These are phyloP conservation scores for Pardalotus punctatus DNA, from an alignment of 2,113 vertebrate genomes.

Conservation along the genomic window DNA sequence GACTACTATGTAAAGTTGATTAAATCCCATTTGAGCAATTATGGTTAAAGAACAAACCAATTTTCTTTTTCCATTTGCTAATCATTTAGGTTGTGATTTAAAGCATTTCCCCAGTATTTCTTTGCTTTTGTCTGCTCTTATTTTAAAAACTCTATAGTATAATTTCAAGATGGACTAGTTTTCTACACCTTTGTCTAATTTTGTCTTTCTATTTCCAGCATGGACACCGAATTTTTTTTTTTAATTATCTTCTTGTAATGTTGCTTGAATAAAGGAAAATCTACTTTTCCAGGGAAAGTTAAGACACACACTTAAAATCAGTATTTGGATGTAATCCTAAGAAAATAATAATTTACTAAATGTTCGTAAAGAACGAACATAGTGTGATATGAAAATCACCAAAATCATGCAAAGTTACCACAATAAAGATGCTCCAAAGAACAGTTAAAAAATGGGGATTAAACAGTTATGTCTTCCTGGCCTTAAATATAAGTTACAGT, in stretches of 20 bases:
- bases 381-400: neutral
- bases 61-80: neutral
- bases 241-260: neutral
- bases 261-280: neutral
- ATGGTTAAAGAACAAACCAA: neutral
- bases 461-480: neutral
- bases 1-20: neutral
- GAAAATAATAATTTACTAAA: neutral
- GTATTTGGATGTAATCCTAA: neutral
- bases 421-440: neutral
- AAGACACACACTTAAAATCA: neutral
- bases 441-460: neutral
- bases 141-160: neutral
- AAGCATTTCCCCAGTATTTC: neutral
- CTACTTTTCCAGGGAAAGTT: neutral
- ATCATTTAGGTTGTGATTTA: neutral
- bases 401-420: neutral
- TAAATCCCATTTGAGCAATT: neutral
- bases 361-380: neutral
- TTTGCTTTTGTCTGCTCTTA: neutral
- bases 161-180: neutral
- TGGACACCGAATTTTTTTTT: neutral
- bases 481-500: neutral
- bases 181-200: neutral
- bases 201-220: neutral